Base-by-base conservation (phyloP, 2,113 vertebrate genomes). In the Euleptes europaea region DNA sequence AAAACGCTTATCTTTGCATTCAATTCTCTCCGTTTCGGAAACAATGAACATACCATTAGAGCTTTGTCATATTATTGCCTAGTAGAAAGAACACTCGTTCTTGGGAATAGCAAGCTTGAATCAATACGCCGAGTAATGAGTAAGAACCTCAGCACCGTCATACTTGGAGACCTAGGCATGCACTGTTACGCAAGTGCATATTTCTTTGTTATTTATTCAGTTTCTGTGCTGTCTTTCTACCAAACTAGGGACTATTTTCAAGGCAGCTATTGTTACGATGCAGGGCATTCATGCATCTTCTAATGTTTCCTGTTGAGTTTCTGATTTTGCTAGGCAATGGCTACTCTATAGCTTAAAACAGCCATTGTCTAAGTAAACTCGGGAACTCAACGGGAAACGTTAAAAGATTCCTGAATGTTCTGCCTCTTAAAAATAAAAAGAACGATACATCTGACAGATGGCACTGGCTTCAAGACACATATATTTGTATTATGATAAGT, bases 41-140 rank as follows among this genome's bases (percentile, higher is more conserved):
- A 71, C 65, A 84, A 84, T 84, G 75, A 78, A 84, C 65, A 31
- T 11, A 78, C 26, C 66, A 71, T 70, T 44, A 80, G 42, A 80
- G 21, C 5, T 2, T 2, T 54, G 21, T 19, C n/a, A 26, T 44
- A 21, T 72, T 72, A 54, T 19, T 57, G 49, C 33, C 33, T 71
- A 54, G 47, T 71, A 69, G 26, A 33, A 40, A 63, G 21, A 67
- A 54, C 57, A 47, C 70, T 21, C 38, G 40, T 69, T 69, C 35
- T 63, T 33, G 57, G 31, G n/a, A 83, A 35, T 5, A 35, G 15
- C 38, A 83, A 65, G 35, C 17, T 42, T 83, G 54, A n/a, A 73
- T 63, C 11, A 63, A 73, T 73, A n/a, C 19, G 60, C 11, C 21
- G 15, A 44, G 40, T 19, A 72, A 66, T 35, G 40, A 75, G 35